phyloP scores from a whole-genome alignment of 1,140 invertebrate species.

The Saccostrea echinata region DNA sequence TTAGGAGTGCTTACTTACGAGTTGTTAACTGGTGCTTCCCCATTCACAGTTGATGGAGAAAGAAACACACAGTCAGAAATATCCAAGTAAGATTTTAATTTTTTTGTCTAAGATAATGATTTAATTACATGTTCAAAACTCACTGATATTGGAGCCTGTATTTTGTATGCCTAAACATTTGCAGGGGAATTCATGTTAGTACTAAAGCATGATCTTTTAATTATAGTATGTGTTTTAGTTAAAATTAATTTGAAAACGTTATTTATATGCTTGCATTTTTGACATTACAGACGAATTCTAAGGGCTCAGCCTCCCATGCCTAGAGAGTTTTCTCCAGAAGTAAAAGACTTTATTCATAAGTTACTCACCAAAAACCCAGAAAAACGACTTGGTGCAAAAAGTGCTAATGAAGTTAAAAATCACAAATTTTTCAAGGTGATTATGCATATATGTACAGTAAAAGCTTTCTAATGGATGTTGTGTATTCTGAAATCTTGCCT shows the following conservation, averaged over 20 bases:
- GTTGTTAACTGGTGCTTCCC: constrained; percentile 96
- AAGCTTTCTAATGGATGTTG: not conserved
- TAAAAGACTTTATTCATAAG: constrained; percentile 86
- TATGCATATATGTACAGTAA: too few relatives aligned
- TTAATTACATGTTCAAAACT: too few relatives aligned
- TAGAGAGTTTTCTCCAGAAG: constrained; percentile 84
- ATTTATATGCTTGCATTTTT: not conserved
- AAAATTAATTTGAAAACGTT: too few relatives aligned
- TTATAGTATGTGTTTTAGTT: too few relatives aligned
- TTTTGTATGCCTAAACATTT: too few relatives aligned
- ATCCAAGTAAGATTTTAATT: constrained; percentile 84
- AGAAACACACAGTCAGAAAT: constrained; percentile 96
- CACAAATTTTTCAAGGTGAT: constrained; percentile 94
- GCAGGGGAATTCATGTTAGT: too few relatives aligned
- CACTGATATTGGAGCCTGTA: too few relatives aligned
- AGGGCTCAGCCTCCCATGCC: constrained; percentile 93
- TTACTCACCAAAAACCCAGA: constrained; percentile 94
- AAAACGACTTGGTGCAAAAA: constrained; percentile 87
- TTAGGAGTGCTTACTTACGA: constrained; percentile 98
- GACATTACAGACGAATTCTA: constrained; percentile 86
- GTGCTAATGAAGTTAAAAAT: constrained; percentile 92
- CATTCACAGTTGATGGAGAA: constrained; percentile 97
- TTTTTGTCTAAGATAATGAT: not conserved
- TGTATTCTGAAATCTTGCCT: not conserved
- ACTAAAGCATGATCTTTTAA: too few relatives aligned